Base-by-base conservation (phyloP, 1,140 invertebrate species). In the Aphelenchoides avenae region DNA sequence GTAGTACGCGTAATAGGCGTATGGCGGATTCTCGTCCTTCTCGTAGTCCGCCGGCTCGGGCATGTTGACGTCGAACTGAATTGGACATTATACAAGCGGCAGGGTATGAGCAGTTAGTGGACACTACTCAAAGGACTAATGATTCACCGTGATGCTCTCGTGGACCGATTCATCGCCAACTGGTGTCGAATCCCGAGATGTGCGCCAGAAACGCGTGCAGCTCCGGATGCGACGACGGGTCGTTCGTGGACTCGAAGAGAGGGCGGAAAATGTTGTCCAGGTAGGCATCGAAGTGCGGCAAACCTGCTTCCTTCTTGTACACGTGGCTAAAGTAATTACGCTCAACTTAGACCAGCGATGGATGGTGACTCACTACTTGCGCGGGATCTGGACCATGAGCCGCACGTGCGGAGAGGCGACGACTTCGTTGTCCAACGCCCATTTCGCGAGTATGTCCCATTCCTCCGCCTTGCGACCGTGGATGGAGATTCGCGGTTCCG, bases 111-210 rank as follows among this genome's bases (percentile, higher is more conserved):
- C n/a, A n/a, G n/a, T n/a, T n/a, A n/a, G n/a, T n/a, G n/a, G n/a
- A n/a, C n/a, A n/a, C n/a, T n/a, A n/a, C n/a, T n/a, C n/a, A n/a
- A n/a, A n/a, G n/a, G n/a, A n/a, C n/a, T n/a, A n/a, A n/a, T n/a
- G 58, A 53, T 60, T 57, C 40, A 73, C 68, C 52, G 70, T 51
- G 37, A 77, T 68, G 49, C 93, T 90, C 79, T 98, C 94, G 1
- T 93, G 89, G 81, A 99, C 99, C 30, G 91, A 94, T 80, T 99
- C 95, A 78, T 99, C 95, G 76, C 99, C 95, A 2, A 99, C 94
- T n/a, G 5, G 91, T 96, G 82, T 99, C 94, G 78, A 99, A 91
- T 9, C 92, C 94, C 54, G 65, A 64, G 78, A 88, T 86, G 79
- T 87, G 85, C 78, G 87, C 84, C 1, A 94, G 81, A 75, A 98